Evolutionary conservation across 2,113 vertebrate genomes (phyloP), one percentile per base, ranked within the genome.

Genomic region (Oryzias curvinotus): DNA sequence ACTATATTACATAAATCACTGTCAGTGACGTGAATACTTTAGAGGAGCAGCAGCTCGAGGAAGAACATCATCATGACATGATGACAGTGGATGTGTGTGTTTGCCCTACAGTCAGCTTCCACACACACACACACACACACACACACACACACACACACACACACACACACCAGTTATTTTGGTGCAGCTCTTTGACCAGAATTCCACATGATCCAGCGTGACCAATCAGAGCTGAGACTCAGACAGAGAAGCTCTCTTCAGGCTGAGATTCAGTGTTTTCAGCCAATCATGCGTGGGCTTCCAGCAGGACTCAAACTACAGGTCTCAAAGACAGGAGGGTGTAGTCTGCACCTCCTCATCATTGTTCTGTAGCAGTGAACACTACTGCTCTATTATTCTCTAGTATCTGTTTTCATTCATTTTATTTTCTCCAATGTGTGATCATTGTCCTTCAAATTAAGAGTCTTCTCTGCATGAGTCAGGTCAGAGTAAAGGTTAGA

Each of bases 201-300:
- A n/a, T 19, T 17, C 58, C 13, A 73, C 26, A 41, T 81, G 78
- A 74, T 49, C 47, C 10, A 4, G 19, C 53, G 36, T 0, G 16
- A 46, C 67, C 79, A 78, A 73, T 81, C 10, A 55, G 52, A 69
- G 60, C 5, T 55, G 41, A 52, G 47, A 6, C 43, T 13, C 62
- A 46, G 30, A 57, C 14, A 41, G 42, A n/a, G 14, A 25, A 26
- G 18, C 14, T 18, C 16, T 36, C 4, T n/a, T 63, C 28, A 30
- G 57, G 59, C 1, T 44, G 41, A 56, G 30, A 59, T 52, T 63
- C 53, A 67, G 63, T 56, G 66, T 78, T 62, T 49, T 66, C 62
- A 66, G 26, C 65, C 62, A 74, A 74, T 73, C 66, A 48, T 2
- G 14, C 4, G 14, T 3, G 8, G 51, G 54, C 23, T 25, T 57